phyloP scores from a whole-genome alignment of 2,113 vertebrate genomes.

The Anolis carolinensis region DNA sequence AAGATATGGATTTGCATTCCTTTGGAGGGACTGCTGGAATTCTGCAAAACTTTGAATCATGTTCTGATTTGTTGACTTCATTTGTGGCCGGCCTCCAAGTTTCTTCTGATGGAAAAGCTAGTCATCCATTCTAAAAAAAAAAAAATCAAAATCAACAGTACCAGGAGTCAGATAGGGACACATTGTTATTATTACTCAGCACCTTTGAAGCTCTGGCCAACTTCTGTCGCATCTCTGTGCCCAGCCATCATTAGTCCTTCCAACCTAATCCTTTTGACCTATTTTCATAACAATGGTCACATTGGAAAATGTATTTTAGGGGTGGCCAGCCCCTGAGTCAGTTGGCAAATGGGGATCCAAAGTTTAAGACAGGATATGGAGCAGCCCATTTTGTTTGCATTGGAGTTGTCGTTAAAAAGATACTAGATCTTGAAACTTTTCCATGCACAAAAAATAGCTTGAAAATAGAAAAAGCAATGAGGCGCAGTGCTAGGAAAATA shows the following conservation, averaged over 20 bases:
- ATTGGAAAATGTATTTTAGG: slow-evolving; percentile 53
- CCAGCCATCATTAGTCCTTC: slow-evolving; percentile 59
- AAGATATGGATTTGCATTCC: slow-evolving; percentile 18
- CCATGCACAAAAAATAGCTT: neutral
- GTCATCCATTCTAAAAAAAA: slow-evolving; percentile 51
- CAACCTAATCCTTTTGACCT: slow-evolving; percentile 62
- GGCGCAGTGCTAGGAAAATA: neutral
- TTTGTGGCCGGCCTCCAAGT: slow-evolving; percentile 34
- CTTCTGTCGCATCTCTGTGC: slow-evolving; percentile 54
- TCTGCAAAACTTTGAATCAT: slow-evolving; percentile 44
- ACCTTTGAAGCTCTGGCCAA: slow-evolving; percentile 60
- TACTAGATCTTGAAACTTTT: neutral
- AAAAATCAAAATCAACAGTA: slow-evolving; percentile 48
- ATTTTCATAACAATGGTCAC: slow-evolving; percentile 47
- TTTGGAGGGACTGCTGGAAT: slow-evolving; percentile 43
- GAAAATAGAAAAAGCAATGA: neutral
- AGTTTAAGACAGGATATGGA: neutral
- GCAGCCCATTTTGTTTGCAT: neutral
- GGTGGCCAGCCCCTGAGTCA: neutral
- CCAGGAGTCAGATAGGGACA: slow-evolving; percentile 61
- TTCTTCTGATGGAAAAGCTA: slow-evolving; percentile 37
- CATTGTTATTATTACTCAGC: slow-evolving; percentile 55
- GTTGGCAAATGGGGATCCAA: neutral
- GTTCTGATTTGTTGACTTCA: slow-evolving; percentile 24
- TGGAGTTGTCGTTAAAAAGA: neutral